Evolutionary conservation across 2,113 vertebrate genomes (phyloP), one percentile per base, ranked within the genome.

Genomic region (Phrynocephalus versicolor): DNA sequence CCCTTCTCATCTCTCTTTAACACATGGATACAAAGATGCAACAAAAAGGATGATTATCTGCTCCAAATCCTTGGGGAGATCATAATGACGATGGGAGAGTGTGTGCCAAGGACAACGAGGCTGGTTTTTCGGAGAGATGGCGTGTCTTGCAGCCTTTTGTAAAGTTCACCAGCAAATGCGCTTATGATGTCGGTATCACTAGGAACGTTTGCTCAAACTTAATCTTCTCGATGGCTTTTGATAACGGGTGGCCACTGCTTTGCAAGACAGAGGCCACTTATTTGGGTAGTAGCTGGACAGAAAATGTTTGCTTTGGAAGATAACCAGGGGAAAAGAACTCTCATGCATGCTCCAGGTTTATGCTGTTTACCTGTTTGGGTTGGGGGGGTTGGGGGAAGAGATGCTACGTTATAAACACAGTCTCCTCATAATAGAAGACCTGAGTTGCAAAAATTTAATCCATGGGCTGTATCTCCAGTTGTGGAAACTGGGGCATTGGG

Each of bases 311-410:
- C 67, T 30, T 55, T 57, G 79, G 65, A 70, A 81, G 12, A 33
- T n/a, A 35, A 16, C n/a, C 67, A 51, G 14, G 16, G 64, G 33
- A 51, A 81, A 45, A 69, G 64, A 51, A 23, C n/a, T 55, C 41
- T 15, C 33, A 69, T 41, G 18, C 65, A 35, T 41, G 51, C 25
- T 81, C 79, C 65, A 69, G 69, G 79, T 12, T 25, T 14, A 25
- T 25, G 45, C n/a, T 81, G 67, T 70, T 81, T 81, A 51, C 79
- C 69, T 51, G 45, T n/a, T n/a, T n/a, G n/a, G n/a, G n/a, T 69
- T 23, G 39, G 45, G 30, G 41, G 64, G n/a, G n/a, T 69, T 23
- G 39, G 45, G 30, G 41, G 64, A 69, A 70, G 21, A 33, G 79
- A 51, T 51, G 64, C 79, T 81, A n/a, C 79, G 51, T 67, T 69